Conservation (phyloP, 2,113 vertebrate species). For the Panthera uncia region DNA sequence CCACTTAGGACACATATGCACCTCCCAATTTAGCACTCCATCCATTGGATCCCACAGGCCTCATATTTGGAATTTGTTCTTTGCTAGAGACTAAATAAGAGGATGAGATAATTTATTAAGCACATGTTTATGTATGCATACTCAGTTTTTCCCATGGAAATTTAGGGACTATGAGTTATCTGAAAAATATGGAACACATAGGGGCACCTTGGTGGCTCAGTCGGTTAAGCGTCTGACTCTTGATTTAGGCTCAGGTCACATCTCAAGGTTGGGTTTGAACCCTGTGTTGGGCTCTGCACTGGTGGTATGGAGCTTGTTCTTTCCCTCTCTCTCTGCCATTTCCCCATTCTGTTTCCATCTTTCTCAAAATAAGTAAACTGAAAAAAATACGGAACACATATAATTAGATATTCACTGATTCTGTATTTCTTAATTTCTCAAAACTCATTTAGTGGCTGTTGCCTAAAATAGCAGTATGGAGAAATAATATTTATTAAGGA, state of each 20-base stretch:
- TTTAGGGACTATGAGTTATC: background rate
- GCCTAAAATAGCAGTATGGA: background rate
- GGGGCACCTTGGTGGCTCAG: too few species aligned
- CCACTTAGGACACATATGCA: background rate
- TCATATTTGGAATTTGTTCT: background rate
- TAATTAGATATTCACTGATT: background rate
- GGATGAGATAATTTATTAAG: background rate
- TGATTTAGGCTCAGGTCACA: too few species aligned
- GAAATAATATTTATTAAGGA: background rate
- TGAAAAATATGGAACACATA: background rate
- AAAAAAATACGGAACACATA: background rate
- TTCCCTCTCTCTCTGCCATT: too few species aligned
- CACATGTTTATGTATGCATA: background rate
- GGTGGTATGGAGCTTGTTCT: too few species aligned
- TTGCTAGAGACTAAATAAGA: background rate
- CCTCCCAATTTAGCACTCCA: background rate
- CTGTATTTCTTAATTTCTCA: background rate
- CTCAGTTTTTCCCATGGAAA: background rate
- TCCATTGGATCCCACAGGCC: background rate
- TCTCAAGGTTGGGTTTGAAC: too few species aligned
- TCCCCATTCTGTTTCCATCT: too few species aligned
- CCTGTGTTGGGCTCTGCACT: too few species aligned
- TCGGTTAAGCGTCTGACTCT: too few species aligned
- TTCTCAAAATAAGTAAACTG: too few species aligned
- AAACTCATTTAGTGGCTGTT: background rate